These are phyloP conservation scores for Cyprinodon variegatus DNA, from an alignment of 2,113 vertebrate genomes.

Conservation along the genomic window DNA sequence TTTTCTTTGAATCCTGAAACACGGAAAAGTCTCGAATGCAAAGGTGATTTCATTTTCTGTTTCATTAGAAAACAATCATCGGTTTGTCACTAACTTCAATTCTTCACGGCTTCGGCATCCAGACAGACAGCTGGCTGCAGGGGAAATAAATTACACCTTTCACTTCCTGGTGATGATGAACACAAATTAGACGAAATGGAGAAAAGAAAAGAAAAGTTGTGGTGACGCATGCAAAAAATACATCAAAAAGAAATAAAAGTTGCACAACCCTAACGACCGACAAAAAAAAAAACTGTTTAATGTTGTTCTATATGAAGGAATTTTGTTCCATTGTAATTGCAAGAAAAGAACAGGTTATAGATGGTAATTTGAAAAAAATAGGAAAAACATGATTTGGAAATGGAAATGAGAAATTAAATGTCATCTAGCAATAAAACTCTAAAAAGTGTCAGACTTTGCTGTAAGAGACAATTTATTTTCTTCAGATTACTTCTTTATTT, in stretches of 20 bases:
- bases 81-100: not conserved
- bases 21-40: not conserved
- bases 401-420: too few species aligned
- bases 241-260: not conserved
- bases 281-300: not conserved
- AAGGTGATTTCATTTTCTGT: not conserved
- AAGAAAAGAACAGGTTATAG: too few species aligned
- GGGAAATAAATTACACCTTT: constrained; percentile 8
- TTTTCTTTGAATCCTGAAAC: not conserved
- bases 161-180: not conserved
- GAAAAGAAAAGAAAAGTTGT: too few species aligned
- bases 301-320: not conserved
- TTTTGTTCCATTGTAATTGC: too few species aligned
- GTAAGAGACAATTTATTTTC: too few species aligned
- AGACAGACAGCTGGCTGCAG: not conserved
- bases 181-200: not conserved
- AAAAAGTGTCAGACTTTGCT: too few species aligned
- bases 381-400: too few species aligned
- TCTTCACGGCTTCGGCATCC: not conserved
- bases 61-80: not conserved
- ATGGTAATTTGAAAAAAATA: too few species aligned
- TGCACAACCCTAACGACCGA: not conserved
- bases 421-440: too few species aligned
- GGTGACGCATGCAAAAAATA: not conserved
- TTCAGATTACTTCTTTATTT: too few species aligned